A percentile compares a stretch with the other conserved stretches of the same genome.
Conservation (phyloP, 2,888 invertebrate species). For the Hermaeophaga mercurialis region DNA sequence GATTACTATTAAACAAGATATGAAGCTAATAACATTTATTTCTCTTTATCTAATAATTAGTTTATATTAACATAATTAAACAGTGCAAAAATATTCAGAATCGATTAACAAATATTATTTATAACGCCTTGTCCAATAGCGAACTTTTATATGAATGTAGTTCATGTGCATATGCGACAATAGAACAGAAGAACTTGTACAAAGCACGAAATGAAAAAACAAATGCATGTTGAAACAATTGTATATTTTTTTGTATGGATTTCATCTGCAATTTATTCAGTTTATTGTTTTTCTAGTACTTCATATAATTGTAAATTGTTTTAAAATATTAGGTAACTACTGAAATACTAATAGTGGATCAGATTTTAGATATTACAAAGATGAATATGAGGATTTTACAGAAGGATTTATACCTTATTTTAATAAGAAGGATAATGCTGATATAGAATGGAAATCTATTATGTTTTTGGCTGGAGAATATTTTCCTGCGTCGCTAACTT, state of each 20-base stretch:
- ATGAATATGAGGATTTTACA: slow-evolving; percentile 61
- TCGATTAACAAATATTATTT: too few relatives aligned
- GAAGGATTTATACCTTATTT: slow-evolving; percentile 64
- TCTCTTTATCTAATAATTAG: too few relatives aligned
- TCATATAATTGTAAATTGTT: slow-evolving; percentile 51
- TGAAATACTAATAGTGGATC: background rate
- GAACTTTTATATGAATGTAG: too few relatives aligned
- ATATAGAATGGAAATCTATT: slow-evolving; percentile 75
- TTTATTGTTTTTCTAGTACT: slow-evolving; percentile 61
- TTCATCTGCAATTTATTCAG: slow-evolving; percentile 61
- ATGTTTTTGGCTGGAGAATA: slow-evolving; percentile 61
- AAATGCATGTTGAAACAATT: background rate
- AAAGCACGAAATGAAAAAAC: background rate
- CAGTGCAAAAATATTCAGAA: too few relatives aligned
- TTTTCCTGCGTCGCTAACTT: slow-evolving; percentile 63
- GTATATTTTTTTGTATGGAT: slow-evolving; percentile 57
- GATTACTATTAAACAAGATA: too few relatives aligned
- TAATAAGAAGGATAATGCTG: slow-evolving; percentile 68
- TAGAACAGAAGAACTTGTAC: too few relatives aligned
- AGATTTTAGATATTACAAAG: slow-evolving; percentile 54
- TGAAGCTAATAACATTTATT: too few relatives aligned
- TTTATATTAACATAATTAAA: too few relatives aligned
- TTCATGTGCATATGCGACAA: too few relatives aligned
- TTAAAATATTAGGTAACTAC: too few relatives aligned
- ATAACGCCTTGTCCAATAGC: too few relatives aligned